Evolutionary conservation across 2,113 vertebrate species (phyloP), one percentile per base, ranked within the genome.

Genomic region (Tenrec ecaudatus): DNA sequence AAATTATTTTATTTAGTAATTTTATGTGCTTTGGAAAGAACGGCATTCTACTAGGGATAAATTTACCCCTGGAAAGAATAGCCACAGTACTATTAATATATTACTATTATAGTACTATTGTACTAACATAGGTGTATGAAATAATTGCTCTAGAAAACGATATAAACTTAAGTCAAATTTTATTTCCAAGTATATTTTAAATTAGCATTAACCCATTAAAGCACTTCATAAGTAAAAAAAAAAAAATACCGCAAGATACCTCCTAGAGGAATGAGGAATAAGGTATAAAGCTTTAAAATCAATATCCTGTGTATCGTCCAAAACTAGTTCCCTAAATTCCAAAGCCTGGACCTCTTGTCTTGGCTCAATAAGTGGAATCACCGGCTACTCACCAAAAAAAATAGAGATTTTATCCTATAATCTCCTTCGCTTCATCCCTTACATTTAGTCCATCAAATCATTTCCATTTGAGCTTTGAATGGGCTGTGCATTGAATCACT

Each of bases 101-200:
- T 53, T 53, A 53, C 47, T 53, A 53, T 53, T 53, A 53, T 14
- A 53, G 47, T 53, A 53, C 47, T 53, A 53, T 53, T 53, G 11
- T 53, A 53, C 47, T 53, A 53, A 10, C 47, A 40, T 40, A 53
- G 47, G 47, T 53, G 47, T 47, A 53, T 53, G 11, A 53, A 53
- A 53, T 53, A 53, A 5, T 53, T 53, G 47, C 12, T 53, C 47
- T 53, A 53, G 47, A 53, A 53, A 53, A 53, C 6, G 47, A 14
- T 53, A 53, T 53, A 53, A 53, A 53, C 47, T 53, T 53, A 53
- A 53, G 47, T 53, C 47, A 80, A 88, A 66, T 10, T 77, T 73
- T 20, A 23, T 73, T 88, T 78, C 22, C 53, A 82, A 85, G 38
- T 12, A 25, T 91, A 33, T 84, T 94, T 86, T 92, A 31, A 92